A percentile compares a stretch with the other conserved stretches of the same genome.
phyloP scores from a whole-genome alignment of 2,113 vertebrate genomes.

The Rhynchomys soricoides region DNA sequence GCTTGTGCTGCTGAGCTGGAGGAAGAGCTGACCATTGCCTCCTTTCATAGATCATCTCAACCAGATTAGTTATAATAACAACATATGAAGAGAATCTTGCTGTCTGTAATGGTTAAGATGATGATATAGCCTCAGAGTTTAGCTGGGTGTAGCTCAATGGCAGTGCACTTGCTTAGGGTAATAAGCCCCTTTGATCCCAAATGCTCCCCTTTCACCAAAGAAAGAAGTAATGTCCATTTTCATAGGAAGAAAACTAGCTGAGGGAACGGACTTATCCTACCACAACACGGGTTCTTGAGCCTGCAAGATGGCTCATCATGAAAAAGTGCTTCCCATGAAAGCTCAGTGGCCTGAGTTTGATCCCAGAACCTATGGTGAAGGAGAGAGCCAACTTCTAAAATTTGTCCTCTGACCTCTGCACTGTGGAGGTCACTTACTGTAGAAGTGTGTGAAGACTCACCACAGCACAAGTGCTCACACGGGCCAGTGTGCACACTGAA shows the following conservation, averaged over 20 bases:
- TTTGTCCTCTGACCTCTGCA: not conserved
- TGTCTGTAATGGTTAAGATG: not conserved
- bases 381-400: not conserved
- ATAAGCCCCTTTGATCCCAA: not conserved
- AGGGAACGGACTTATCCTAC: not conserved
- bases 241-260: not conserved
- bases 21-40: not conserved
- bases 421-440: not conserved
- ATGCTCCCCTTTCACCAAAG: not conserved
- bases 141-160: not conserved
- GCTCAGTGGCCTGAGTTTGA: not conserved
- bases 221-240: slow-evolving; percentile 14
- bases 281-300: not conserved
- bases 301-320: not conserved
- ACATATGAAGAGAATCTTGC: not conserved
- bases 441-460: not conserved
- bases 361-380: not conserved
- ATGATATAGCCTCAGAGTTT: not conserved
- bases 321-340: not conserved
- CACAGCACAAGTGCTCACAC: not conserved
- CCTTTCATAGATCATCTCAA: not conserved
- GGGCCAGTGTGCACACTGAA: not conserved
- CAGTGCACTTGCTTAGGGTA: not conserved
- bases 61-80: not conserved
- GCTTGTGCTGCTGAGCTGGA: not conserved